phyloP scores from a whole-genome alignment of 1,140 invertebrate genomes.

The Marisa cornuarietis region DNA sequence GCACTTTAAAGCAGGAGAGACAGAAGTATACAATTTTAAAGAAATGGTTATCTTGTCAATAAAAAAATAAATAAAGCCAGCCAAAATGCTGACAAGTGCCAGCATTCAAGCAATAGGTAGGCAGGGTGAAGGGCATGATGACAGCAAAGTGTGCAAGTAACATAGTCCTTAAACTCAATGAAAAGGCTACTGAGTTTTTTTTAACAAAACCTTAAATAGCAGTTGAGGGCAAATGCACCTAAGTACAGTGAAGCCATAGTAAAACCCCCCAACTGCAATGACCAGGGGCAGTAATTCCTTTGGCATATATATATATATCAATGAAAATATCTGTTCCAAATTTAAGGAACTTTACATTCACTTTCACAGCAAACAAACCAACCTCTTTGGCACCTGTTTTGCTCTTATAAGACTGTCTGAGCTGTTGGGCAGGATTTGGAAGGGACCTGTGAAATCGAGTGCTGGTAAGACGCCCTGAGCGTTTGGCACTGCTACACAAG shows the following conservation, averaged over 20 bases:
- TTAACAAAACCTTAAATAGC: neutral
- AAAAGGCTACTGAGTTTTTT: neutral
- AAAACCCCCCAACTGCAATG: too few species aligned
- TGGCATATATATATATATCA: neutral
- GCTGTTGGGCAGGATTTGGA: conserved; percentile 40
- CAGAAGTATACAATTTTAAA: too few species aligned
- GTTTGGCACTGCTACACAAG: conserved; percentile 57
- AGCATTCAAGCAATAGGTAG: too few species aligned
- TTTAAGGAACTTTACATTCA: neutral
- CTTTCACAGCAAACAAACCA: neutral
- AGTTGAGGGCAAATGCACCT: neutral
- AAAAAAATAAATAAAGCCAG: too few species aligned
- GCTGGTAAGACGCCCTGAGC: conserved; percentile 47
- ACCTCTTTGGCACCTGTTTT: conserved; percentile 46
- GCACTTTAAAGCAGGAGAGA: too few species aligned
- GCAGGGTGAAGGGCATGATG: neutral
- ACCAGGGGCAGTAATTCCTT: too few species aligned
- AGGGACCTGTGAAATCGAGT: conserved; percentile 57
- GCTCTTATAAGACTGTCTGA: conserved; percentile 10
- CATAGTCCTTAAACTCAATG: neutral
- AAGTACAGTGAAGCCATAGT: too few species aligned
- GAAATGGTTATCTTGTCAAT: too few species aligned
- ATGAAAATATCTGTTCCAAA: neutral
- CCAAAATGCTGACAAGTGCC: too few species aligned
- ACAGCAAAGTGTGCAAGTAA: neutral